Evolutionary conservation across 2,113 vertebrate genomes (phyloP).

Genomic region (Bombycilla garrulus): DNA sequence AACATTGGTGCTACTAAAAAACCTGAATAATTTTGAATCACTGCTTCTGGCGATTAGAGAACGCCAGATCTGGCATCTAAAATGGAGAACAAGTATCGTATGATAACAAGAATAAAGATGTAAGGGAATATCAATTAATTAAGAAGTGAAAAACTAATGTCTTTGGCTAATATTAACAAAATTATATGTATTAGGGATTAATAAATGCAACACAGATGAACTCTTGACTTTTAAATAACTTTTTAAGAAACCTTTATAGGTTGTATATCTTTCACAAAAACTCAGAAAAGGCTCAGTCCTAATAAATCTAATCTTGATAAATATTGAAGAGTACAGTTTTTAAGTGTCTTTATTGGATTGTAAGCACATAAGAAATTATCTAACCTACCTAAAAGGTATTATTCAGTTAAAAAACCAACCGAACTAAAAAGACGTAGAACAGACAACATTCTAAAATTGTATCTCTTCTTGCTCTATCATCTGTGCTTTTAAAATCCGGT

Average conservation of each 20-base stretch:
- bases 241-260: neutral
- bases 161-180: neutral
- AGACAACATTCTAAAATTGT: neutral
- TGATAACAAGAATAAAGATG: neutral
- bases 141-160: neutral
- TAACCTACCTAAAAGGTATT: neutral
- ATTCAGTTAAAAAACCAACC: neutral
- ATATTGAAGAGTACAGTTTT: neutral
- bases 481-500: neutral
- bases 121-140: neutral
- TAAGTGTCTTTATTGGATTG: neutral
- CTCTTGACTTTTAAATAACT: neutral
- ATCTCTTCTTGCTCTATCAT: neutral
- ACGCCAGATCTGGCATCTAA: neutral
- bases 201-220: neutral
- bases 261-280: neutral
- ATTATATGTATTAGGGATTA: neutral
- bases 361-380: neutral
- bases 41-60: neutral
- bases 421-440: neutral
- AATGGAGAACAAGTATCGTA: neutral
- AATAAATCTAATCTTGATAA: neutral
- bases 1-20: neutral
- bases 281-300: neutral
- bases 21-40: neutral